Evolutionary conservation across 2,113 vertebrate species (phyloP).

Genomic region (Poecilia latipinna): DNA sequence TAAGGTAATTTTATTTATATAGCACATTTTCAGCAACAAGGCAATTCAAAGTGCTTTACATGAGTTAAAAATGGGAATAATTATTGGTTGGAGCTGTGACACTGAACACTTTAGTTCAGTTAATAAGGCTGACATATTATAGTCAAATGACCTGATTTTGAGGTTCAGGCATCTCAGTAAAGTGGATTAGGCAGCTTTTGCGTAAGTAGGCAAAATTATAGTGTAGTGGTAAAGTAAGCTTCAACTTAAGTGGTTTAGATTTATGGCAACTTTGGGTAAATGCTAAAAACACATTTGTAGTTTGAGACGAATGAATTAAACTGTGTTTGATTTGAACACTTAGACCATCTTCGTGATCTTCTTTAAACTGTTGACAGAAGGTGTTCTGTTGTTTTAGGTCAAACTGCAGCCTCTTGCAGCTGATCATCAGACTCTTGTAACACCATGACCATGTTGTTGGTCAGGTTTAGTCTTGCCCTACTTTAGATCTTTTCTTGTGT

Average conservation of each 20-base stretch:
- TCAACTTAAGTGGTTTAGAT: background rate
- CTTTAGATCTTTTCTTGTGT: background rate
- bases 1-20: too few relatives aligned
- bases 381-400: background rate
- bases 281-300: background rate
- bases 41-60: too few relatives aligned
- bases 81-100: background rate
- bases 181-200: background rate
- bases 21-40: too few relatives aligned
- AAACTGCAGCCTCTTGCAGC: background rate
- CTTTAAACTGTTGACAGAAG: background rate
- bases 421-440: background rate
- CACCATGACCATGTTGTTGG: background rate
- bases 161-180: background rate
- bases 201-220: background rate
- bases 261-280: background rate
- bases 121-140: background rate
- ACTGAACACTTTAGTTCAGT: background rate
- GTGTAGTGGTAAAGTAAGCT: background rate
- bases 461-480: background rate
- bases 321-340: background rate
- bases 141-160: background rate
- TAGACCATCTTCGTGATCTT: background rate
- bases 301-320: background rate
- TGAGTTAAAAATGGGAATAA: too few relatives aligned